Percentiles rank a stretch among this genome's conserved stretches.
These are phyloP conservation scores for Tetheella fluctuosa DNA, from an alignment of 2,888 invertebrate species.

Conservation along the genomic window DNA sequence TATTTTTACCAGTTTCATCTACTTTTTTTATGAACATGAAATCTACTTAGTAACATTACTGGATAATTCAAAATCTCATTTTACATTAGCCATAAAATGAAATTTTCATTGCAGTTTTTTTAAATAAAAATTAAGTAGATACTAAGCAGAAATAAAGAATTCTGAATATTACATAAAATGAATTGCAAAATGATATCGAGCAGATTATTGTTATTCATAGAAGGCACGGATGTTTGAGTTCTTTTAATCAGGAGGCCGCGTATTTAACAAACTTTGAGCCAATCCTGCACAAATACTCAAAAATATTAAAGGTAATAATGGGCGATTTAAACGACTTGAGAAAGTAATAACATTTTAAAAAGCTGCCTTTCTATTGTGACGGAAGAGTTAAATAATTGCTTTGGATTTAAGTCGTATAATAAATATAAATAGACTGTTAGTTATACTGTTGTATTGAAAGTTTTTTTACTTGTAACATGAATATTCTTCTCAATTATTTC, in stretches of 20 bases:
- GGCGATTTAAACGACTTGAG: neutral
- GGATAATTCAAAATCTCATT: neutral
- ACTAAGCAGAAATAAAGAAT: neutral
- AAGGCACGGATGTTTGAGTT: slow-evolving; percentile 52
- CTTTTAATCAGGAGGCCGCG: slow-evolving; percentile 19
- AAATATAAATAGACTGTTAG: neutral
- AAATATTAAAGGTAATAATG: neutral
- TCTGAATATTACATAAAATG: neutral
- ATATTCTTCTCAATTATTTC: slow-evolving; percentile 16
- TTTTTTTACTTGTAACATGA: neutral
- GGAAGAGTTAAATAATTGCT: neutral
- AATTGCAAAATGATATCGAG: slow-evolving; percentile 14
- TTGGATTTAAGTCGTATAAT: neutral
- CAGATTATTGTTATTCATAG: slow-evolving; percentile 27
- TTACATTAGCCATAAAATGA: neutral
- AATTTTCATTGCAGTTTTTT: neutral
- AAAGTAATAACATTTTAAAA: neutral
- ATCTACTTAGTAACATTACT: no score
- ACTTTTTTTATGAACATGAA: no score
- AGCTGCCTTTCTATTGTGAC: neutral
- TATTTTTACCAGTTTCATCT: no score
- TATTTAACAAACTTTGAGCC: neutral
- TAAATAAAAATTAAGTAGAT: neutral
- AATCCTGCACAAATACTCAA: slow-evolving; percentile 3
- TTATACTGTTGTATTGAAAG: neutral